phyloP scores from a whole-genome alignment of 2,113 vertebrate species.

The Mustela nigripes region DNA sequence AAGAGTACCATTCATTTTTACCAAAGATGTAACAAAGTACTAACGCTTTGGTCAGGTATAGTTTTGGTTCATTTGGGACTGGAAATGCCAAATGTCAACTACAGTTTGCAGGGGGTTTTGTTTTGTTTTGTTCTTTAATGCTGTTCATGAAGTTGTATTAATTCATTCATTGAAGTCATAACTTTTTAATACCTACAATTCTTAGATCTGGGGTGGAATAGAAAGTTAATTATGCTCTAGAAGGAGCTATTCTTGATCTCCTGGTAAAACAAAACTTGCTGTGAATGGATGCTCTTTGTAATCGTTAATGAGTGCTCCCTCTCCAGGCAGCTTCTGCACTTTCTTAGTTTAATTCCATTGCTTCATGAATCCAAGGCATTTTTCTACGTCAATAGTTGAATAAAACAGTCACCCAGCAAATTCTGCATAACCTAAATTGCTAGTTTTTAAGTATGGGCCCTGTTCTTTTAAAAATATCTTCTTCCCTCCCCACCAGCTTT shows the following conservation, averaged over 20 bases:
- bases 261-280: neutral
- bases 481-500: neutral
- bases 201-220: neutral
- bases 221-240: conserved; percentile 10
- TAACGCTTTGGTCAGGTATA: neutral
- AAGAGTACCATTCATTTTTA: neutral
- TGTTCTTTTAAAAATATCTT: neutral
- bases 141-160: neutral
- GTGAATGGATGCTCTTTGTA: neutral
- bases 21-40: neutral
- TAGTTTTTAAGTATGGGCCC: neutral
- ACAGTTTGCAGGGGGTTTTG: neutral
- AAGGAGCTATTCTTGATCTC: conserved; percentile 29
- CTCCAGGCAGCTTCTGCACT: neutral
- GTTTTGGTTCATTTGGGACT: neutral
- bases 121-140: neutral
- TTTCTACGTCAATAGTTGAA: conserved; percentile 37
- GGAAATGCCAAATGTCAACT: neutral
- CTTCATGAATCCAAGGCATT: neutral
- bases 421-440: neutral
- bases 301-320: neutral
- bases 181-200: neutral
- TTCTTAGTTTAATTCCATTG: conserved; percentile 6
- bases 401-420: neutral
- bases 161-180: conserved; percentile 35